Evolutionary conservation across 2,888 invertebrate species (phyloP), one percentile per base, ranked within the genome.

Genomic region (Philaethria dido): DNA sequence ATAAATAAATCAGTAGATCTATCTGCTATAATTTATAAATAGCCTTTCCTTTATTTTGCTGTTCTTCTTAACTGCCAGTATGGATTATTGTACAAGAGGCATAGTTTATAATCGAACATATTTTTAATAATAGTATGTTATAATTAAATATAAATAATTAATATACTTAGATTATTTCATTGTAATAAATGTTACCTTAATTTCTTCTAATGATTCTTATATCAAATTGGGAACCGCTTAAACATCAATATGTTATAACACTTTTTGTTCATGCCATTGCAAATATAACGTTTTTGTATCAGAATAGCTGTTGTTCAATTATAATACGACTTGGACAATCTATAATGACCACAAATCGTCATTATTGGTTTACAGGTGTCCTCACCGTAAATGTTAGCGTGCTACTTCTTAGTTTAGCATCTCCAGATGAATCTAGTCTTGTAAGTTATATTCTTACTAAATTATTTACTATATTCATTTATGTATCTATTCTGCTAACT

Each of bases 401-500:
- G 79, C 94, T 98, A 88, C 95, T 98, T 82, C 95, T 98, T 86
- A 98, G 98, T 93, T 95, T 98, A 93, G 98, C 98, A 80, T 98
- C 98, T 78, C 98, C 98, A 76, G 98, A 98, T 93, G 98, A 98
- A 93, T 98, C 98, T 85, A 98, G 98, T 94, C 94, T 98, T 96
- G 98, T 98, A 94, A 97, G 96, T 94, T 78, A 72, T 72, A 72
- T 66, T 72, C 45, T 67, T 25, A 54, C 52, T 54, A 20, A 44
- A 45, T 70, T 61, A 64, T 64, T 60, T 68, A 47, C 20, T 66
- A 64, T 66, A 52, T 52, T n/a, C 16, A 33, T 52, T 29, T 29
- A 50, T 50, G n/a, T 50, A 52, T 9, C 29, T 62, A 42, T 52
- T 42, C 33, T 18, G n/a, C 55, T 63, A 48, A 42, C 48, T 18